Evolutionary conservation across 2,797 vertebrate genomes (phyloP), one percentile per base, ranked within the genome.

Genomic region (Microhierax caerulescens): DNA sequence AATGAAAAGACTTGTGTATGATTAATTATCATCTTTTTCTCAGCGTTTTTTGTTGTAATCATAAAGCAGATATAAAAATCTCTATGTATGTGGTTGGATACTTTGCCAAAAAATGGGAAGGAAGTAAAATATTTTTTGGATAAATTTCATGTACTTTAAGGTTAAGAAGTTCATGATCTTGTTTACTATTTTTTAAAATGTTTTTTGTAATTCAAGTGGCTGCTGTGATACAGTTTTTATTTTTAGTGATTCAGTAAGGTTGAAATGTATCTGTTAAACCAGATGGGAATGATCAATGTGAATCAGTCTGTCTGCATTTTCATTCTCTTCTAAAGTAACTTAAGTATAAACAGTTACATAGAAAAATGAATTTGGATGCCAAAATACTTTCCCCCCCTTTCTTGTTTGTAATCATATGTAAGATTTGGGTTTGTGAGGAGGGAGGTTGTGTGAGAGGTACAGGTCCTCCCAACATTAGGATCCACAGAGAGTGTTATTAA

Each of bases 71-170:
- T 67, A 81, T 94, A 91, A 97, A 97, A 98, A 67, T 96, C 78
- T 95, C 77, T 97, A 96, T 96, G 88, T 96, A 92, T 97, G 96
- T 97, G 97, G 93, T 97, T 93, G 92, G 96, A 91, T 98, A 96
- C 95, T 98, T 98, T 96, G 61, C 69, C 27, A 43, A 41, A 24
- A 41, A 94, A 56, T 47, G 17, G 75, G 79, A 95, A 95, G 91
- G 84, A 97, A 91, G 90, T 95, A 91, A 97, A 97, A 95, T 37
- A 56, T 54, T 98, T 97, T 98, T 98, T 87, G 95, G 98, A 97
- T 98, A 97, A 98, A 98, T 97, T 98, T 98, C 96, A 96, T 76
- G 82, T 98, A 97, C 97, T 90, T 98, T 98, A 98, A 98, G 56
- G 69, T 95, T 95, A 92, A 80, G 91, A 95, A 97, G 70, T 60